Conservation (phyloP, 2,113 vertebrate genomes). For the Xerus inauris region DNA sequence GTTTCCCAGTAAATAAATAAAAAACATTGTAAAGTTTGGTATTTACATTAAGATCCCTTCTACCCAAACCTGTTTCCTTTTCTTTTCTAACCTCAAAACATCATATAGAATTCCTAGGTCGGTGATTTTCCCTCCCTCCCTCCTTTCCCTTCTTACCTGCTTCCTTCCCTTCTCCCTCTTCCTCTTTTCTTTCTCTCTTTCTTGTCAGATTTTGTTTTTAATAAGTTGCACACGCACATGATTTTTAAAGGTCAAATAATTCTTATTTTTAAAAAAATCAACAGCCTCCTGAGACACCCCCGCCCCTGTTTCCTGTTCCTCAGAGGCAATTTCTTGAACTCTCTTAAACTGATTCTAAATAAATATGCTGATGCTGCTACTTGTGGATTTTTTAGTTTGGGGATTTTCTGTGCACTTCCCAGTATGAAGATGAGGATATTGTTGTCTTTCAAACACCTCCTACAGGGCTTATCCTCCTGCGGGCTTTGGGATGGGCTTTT, state of each 20-base stretch:
- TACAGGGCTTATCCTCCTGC: background rate
- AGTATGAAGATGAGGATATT: background rate
- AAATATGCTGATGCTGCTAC: slow-evolving; percentile 7
- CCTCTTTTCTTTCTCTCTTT: background rate
- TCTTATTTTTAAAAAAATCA: background rate
- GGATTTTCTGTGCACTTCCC: slow-evolving; percentile 19
- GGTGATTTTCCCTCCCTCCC: background rate
- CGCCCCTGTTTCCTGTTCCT: slow-evolving; percentile 55
- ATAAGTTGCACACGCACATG: background rate
- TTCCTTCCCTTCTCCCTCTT: background rate
- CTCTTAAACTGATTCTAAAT: background rate
- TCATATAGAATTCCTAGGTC: background rate
- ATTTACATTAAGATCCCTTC: background rate
- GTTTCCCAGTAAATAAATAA: slow-evolving; percentile 27
- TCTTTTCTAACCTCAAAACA: background rate
- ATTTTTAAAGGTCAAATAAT: slow-evolving; percentile 14
- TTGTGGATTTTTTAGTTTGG: slow-evolving; percentile 7
- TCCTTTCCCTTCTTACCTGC: no score
- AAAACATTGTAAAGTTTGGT: background rate
- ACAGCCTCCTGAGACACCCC: background rate
- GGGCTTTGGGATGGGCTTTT: rapidly evolving
- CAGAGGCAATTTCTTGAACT: background rate
- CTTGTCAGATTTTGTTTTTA: slow-evolving; percentile 14
- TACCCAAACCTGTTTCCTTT: background rate
- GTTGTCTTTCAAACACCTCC: background rate